Conservation (phyloP, 2,113 vertebrate species). For the Calidris pygmaea region DNA sequence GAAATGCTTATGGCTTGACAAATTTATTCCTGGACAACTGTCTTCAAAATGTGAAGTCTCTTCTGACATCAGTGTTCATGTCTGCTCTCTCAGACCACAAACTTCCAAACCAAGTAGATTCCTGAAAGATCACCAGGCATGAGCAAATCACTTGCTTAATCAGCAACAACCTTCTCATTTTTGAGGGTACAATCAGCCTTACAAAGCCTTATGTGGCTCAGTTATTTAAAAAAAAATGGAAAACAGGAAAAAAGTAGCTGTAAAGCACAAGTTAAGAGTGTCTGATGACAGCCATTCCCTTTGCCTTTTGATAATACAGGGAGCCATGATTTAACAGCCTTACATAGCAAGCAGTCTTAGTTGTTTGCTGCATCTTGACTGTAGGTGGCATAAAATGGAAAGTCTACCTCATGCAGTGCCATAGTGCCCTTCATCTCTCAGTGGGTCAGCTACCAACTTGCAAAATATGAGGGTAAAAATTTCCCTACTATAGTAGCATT, state of each 20-base stretch:
- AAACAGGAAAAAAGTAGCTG: not conserved
- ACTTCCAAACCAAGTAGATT: not conserved
- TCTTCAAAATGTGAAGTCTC: not conserved
- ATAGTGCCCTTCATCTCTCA: not conserved
- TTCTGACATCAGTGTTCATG: not conserved
- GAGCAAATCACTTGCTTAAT: not conserved
- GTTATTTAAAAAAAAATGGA: not conserved
- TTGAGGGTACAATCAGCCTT: not conserved
- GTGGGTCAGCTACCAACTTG: not conserved
- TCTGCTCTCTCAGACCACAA: slow-evolving; percentile 31
- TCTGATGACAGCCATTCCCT: not conserved
- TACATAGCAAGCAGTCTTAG: not conserved
- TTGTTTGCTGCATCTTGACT: not conserved
- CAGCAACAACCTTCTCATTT: not conserved
- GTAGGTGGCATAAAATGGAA: not conserved
- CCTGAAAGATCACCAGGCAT: not conserved
- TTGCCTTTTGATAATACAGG: not conserved
- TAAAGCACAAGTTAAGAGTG: not conserved
- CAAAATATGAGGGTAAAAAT: not conserved
- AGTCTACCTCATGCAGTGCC: not conserved
- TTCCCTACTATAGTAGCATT: not conserved
- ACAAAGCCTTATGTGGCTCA: not conserved
- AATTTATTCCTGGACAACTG: slow-evolving; percentile 1
- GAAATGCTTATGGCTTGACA: not conserved
- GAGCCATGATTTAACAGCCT: not conserved